Base-by-base conservation (phyloP, 2,888 invertebrate species). In the Taphrorychus bicolor region DNA sequence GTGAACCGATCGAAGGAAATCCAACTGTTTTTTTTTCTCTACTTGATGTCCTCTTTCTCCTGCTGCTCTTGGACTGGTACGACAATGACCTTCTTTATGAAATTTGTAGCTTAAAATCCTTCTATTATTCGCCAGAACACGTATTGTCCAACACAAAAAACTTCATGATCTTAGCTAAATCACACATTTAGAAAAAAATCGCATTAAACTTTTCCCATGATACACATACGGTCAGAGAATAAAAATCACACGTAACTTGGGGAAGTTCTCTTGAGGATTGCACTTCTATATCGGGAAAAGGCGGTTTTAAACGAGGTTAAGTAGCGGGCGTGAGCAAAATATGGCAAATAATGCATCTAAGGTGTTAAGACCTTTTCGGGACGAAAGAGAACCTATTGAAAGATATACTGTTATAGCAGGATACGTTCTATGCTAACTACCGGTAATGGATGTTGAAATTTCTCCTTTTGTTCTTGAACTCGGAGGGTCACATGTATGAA, bases 311-410 rank as follows among this genome's bases (percentile, higher is more conserved):
- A 60, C 21, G 51, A 42, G 60, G 42, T 52, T 42, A 40, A 23
- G 40, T 51, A 51, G 59, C 59, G 59, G 59, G 21, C 49, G 32
- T 14, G 59, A 16, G 18, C 40, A 51, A 60, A 60, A 60, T 60
- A 60, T 60, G 60, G 60, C 60, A 60, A 53, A 52, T 60, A 40
- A 52, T 60, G 49, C 40, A n/a, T 60, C 52, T 22, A 60, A 42
- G n/a, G 16, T 60, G 11, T 42, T 40, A 51, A 51, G 41, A 45
- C 45, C 45, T 45, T 45, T 45, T 32, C 32, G 32, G 32, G 11
- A 32, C 32, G 32, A 32, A 9, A 7, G 9, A 9, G 32, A 32
- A 9, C 32, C 9, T 16, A 45, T 45, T 4, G 16, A 45, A 4
- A 2, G 45, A 45, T 45, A 45, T 17, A 45, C 32, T 32, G 32